phyloP scores from a whole-genome alignment of 2,113 vertebrate genomes.

The Poicephalus meyeri region DNA sequence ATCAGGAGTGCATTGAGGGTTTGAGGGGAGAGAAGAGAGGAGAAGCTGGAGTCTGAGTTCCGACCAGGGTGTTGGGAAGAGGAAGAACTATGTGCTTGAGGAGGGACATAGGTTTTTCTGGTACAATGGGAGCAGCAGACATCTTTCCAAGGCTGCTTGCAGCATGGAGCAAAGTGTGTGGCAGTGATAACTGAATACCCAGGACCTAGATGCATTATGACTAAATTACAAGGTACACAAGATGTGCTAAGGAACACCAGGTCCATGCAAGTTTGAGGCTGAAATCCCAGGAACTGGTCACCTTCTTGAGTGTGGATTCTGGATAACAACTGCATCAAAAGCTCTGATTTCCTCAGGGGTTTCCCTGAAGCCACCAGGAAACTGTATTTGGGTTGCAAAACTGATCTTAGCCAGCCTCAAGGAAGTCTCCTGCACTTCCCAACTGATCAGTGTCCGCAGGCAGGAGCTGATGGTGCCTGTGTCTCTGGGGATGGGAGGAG shows the following conservation, averaged over 20 bases:
- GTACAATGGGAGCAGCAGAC: neutral
- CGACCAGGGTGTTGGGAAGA: neutral
- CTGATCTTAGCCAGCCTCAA: neutral
- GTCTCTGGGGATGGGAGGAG: neutral
- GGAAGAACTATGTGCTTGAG: neutral
- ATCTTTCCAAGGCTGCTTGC: neutral
- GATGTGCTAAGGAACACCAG: neutral
- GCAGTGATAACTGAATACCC: neutral
- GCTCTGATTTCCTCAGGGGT: neutral
- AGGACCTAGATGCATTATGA: neutral
- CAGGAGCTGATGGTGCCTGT: neutral
- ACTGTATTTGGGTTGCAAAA: neutral
- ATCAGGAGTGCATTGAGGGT: neutral
- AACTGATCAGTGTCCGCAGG: accelerated
- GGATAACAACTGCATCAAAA: neutral
- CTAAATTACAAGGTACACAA: neutral
- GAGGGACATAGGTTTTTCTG: neutral
- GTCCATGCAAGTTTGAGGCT: neutral
- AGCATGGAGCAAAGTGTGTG: neutral
- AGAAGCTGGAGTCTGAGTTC: neutral
- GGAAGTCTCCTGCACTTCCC: neutral
- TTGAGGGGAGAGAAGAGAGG: neutral
- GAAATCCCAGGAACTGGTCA: neutral
- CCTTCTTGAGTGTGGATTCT: neutral
- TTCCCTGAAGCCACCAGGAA: neutral